Base-by-base conservation (phyloP, 2,888 invertebrate species). In the Adelognathus sp. region DNA sequence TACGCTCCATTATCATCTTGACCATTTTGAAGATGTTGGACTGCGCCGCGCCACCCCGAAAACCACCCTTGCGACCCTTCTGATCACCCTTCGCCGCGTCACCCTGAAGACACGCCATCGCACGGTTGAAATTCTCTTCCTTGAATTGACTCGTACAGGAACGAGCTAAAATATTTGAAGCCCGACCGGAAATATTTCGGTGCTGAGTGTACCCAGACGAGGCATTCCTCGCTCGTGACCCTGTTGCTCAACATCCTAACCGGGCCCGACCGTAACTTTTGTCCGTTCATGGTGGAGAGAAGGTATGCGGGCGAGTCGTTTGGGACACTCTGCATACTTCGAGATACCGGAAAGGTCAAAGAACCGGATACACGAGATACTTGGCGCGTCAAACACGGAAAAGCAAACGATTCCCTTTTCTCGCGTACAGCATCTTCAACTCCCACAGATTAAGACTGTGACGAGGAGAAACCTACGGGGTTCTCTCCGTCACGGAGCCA, bases 1-100 rank as follows among this genome's bases (percentile, higher is more conserved):
- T 98, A 24, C 98, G 93, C 89, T 99, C 99, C 97, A 99, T 98
- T 44, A 99, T 98, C 97, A 99, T 99, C 92, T 99, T 98, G 18
- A 99, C 97, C 79, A 99, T 97, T 92, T 99, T 99, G 89, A 97
- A 98, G 85, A 98, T 98, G 88, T 98, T 98, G 0, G 97, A 95
- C 84, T 95, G 94, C 1, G 94, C 94, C 0, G 93, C 90, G 85
- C 93, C 93, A 44, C 94, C 94, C 7, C 93, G 93, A 0, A 95
- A 90, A 14, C 97, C 97, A 0, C 97, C 96, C 84, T 94, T 94
- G 0, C 96, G 94, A 0, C 97, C 97, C 72, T 94, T 94, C 85
- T 94, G 94, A 88, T 97, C 97, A 0, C 96, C 97, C 88, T 97
- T 97, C 1, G 95, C 95, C 0, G 96, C 96, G 83, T 98, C 98